phyloP scores from a whole-genome alignment of 2,888 invertebrate genomes.

The Disparrhopalites patrizii region DNA sequence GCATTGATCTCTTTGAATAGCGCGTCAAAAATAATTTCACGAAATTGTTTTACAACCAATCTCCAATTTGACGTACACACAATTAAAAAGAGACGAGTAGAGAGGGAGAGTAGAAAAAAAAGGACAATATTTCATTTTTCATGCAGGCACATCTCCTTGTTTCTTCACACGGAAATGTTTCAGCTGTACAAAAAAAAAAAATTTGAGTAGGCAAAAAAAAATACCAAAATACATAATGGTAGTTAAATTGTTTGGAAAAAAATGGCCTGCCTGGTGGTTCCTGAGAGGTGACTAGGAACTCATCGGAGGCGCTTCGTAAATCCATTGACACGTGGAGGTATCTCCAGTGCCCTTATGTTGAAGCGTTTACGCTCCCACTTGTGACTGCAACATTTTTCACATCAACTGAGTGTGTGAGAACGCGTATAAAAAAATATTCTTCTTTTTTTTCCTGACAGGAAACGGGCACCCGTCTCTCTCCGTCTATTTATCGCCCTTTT shows the following conservation, averaged over 20 bases:
- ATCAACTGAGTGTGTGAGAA: background rate
- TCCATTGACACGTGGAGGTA: slow-evolving; percentile 16
- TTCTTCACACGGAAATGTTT: background rate
- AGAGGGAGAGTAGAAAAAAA: background rate
- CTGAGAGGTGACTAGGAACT: no score
- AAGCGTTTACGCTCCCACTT: slow-evolving; percentile 6
- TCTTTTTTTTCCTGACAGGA: background rate
- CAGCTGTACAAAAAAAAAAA: background rate
- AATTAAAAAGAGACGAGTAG: background rate
- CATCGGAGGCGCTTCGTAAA: background rate
- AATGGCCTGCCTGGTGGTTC: no score
- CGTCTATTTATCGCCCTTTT: background rate
- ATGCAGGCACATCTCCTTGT: no score
- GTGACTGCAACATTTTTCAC: slow-evolving; percentile 11
- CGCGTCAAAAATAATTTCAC: no score
- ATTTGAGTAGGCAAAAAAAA: background rate
- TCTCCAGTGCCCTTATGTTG: slow-evolving; percentile 9
- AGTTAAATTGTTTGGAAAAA: background rate
- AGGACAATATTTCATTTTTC: background rate
- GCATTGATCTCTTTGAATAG: no score
- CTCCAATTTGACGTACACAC: background rate
- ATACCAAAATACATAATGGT: background rate
- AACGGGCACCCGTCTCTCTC: slow-evolving; percentile 10
- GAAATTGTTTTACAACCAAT: no score
- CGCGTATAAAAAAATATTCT: background rate